A percentile compares a stretch with the other conserved stretches of the same genome.
Evolutionary conservation across 2,113 vertebrate genomes (phyloP).

Genomic region (Todiramphus saurophagus): DNA sequence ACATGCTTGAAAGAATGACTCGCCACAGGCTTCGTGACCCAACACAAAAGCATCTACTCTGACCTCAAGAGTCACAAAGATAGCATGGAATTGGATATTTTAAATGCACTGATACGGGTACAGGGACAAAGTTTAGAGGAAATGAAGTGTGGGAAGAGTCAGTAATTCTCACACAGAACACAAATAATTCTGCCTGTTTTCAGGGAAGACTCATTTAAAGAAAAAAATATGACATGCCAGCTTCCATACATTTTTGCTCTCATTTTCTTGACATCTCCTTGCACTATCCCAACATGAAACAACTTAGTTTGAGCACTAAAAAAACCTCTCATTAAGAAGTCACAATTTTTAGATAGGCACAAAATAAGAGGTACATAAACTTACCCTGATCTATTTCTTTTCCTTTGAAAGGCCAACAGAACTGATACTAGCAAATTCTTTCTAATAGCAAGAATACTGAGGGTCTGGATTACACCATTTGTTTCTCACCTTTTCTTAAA

Average conservation of each 20-base stretch:
- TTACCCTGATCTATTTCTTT: not conserved
- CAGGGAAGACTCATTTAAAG: not conserved
- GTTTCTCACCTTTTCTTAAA: not conserved
- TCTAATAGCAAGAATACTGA: not conserved
- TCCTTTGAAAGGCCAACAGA: not conserved
- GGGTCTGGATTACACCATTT: not conserved
- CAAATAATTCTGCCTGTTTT: not conserved
- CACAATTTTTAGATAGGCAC: not conserved
- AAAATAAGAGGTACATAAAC: not conserved
- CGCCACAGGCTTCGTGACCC: slow-evolving; percentile 39
- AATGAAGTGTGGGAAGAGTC: slow-evolving; percentile 57
- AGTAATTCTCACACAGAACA: slow-evolving; percentile 55
- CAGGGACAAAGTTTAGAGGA: slow-evolving; percentile 59
- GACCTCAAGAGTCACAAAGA: slow-evolving; percentile 45
- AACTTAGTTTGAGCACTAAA: not conserved
- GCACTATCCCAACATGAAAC: not conserved
- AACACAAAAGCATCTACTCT: slow-evolving; percentile 54
- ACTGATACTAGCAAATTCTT: not conserved
- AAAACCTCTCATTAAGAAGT: not conserved
- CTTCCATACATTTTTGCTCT: not conserved
- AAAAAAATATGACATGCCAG: not conserved
- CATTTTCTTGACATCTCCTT: not conserved
- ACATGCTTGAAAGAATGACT: slow-evolving; percentile 30
- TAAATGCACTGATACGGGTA: slow-evolving; percentile 22
- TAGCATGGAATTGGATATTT: slow-evolving; percentile 49